Evolutionary conservation across 1,140 invertebrate genomes (phyloP), one percentile per base, ranked within the genome.

Genomic region (Macrotrachela quadricornifera): DNA sequence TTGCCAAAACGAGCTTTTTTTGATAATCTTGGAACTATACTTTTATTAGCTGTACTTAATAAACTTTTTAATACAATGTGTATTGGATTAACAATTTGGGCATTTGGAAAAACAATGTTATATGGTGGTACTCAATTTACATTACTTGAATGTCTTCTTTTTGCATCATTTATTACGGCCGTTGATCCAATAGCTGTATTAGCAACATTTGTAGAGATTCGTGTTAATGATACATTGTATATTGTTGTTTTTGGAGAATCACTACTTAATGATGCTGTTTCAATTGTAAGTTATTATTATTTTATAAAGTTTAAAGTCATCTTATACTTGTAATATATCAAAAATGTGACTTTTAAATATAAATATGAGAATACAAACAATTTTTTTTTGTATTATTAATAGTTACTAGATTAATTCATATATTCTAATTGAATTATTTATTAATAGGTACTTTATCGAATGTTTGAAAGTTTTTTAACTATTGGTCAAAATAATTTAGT

Each of bases 231-330:
- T 74, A 82, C 95, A 57, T 76, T 97, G 45, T 95, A 96, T 68
- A 96, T 96, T 64, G 85, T 97, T 49, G 90, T 97, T 11, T 97
- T 97, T 72, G 92, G 92, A 39, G 92, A 97, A 69, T 94, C 87
- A 18, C 74, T 97, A 54, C 76, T 97, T 44, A 97, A 97, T 71
- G 74, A 71, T 60, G 69, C 67, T 11, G 66, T 71, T 16, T 67
- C 67, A 46, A 67, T 71, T 61, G 68, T 70, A 54, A 60, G 63
- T 63, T 18, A 53, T n/a, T 51, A 1, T 18, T 54, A 18, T 45
- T 40, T n/a, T n/a, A n/a, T n/a, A n/a, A n/a, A n/a, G n/a, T n/a
- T n/a, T n/a, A n/a, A n/a, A n/a, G n/a, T n/a, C n/a, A n/a, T n/a
- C n/a, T n/a, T n/a, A n/a, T n/a, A n/a, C n/a, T n/a, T n/a, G n/a